phyloP scores from a whole-genome alignment of 2,113 vertebrate genomes.

The Caretta caretta region DNA sequence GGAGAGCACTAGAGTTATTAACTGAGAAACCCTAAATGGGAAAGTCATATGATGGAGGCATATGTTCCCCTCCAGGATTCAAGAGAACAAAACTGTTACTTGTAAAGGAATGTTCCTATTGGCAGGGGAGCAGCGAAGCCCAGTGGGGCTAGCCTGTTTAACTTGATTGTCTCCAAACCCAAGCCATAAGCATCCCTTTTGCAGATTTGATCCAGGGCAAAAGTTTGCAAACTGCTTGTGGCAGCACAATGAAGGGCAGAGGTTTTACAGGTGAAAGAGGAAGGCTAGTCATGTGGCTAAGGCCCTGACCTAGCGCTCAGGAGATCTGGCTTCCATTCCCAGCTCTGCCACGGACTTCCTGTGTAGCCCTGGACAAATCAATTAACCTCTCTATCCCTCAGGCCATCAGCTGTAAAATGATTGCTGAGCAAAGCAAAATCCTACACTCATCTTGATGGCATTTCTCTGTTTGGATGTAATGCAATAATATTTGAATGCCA shows the following conservation, averaged over 20 bases:
- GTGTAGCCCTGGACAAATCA: conserved; percentile 2
- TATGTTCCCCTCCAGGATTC: neutral
- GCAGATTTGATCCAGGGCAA: neutral
- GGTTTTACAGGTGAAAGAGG: neutral
- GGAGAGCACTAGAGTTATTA: neutral
- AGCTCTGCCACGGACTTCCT: conserved; percentile 6
- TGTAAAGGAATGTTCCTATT: neutral
- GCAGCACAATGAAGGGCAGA: too few relatives aligned
- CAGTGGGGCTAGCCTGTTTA: neutral
- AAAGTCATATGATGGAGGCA: neutral
- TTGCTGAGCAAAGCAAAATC: conserved; percentile 49
- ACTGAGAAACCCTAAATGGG: neutral
- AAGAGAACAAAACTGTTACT: neutral
- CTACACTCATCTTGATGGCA: neutral
- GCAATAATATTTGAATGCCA: conserved; percentile 37
- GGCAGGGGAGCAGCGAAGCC: neutral
- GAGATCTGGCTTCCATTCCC: neutral
- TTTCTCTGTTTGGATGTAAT: neutral
- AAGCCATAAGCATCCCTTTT: neutral
- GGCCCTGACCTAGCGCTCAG: neutral
- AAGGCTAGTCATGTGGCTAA: neutral
- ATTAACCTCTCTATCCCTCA: conserved; percentile 25
- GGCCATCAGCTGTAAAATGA: conserved; percentile 21
- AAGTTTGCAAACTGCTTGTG: neutral
- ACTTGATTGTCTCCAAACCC: neutral